These are phyloP conservation scores for Archegozetes longisetosus DNA, from an alignment of 1,140 invertebrate genomes.

Conservation along the genomic window DNA sequence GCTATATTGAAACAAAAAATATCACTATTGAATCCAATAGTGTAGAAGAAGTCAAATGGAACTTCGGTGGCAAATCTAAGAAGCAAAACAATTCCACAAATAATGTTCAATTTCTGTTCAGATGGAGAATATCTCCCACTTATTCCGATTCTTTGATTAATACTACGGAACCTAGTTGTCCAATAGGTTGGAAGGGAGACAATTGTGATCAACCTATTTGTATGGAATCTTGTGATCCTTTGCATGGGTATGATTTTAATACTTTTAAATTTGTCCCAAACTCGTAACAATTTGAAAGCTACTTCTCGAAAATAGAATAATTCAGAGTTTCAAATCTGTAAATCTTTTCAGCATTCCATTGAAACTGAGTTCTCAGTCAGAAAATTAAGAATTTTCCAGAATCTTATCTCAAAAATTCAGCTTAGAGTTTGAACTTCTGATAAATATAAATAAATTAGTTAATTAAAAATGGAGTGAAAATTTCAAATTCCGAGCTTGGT, in stretches of 20 bases:
- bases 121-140: neutral
- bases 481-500: too few relatives aligned
- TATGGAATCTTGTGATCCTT: constrained; percentile 6
- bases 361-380: too few relatives aligned
- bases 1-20: constrained; percentile 6
- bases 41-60: neutral
- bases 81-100: constrained; percentile 2
- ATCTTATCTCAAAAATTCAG: too few relatives aligned
- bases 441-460: too few relatives aligned
- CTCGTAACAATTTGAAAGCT: too few relatives aligned
- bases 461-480: too few relatives aligned
- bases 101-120: constrained; percentile 2
- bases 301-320: too few relatives aligned
- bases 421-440: too few relatives aligned
- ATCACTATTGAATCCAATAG: constrained; percentile 1
- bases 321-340: too few relatives aligned
- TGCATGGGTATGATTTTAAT: constrained; percentile 1
- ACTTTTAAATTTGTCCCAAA: too few relatives aligned
- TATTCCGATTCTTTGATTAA: neutral
- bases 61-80: constrained; percentile 4
- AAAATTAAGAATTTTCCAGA: too few relatives aligned
- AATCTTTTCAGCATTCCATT: too few relatives aligned
- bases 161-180: neutral
- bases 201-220: constrained; percentile 13
- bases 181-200: constrained; percentile 6